These are phyloP conservation scores for Drosophila gunungcola DNA, from an alignment of 1,140 invertebrate species.

Conservation along the genomic window DNA sequence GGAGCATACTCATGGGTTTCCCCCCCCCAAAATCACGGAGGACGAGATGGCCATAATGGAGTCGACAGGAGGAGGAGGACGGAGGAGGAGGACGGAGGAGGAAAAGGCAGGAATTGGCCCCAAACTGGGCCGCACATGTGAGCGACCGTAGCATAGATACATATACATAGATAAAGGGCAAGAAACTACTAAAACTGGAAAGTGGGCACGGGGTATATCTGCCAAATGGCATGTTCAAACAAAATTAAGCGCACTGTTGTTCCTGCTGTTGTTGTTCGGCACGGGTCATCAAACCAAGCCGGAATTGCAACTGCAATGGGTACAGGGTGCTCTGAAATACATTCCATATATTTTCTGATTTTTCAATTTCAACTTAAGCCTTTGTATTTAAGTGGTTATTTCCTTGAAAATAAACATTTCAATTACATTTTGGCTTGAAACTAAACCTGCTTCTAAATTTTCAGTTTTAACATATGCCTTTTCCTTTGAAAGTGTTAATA, in stretches of 20 bases:
- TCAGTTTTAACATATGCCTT: too few relatives aligned
- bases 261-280: slow-evolving; percentile 13
- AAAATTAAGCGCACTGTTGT: slow-evolving; percentile 63
- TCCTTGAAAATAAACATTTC: too few relatives aligned
- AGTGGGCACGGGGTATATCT: neutral
- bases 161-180: slow-evolving; percentile 65
- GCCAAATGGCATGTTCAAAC: slow-evolving; percentile 63
- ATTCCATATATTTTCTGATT: too few relatives aligned
- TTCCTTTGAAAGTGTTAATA: too few relatives aligned
- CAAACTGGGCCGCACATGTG: slow-evolving; percentile 53
- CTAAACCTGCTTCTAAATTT: too few relatives aligned
- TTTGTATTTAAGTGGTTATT: too few relatives aligned
- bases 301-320: slow-evolving; percentile 41
- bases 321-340: slow-evolving; percentile 47
- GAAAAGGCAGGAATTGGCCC: neutral
- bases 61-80: slow-evolving; percentile 44
- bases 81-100: neutral
- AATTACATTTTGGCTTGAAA: too few relatives aligned
- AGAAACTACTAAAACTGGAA: slow-evolving; percentile 63
- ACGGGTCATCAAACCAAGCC: slow-evolving; percentile 75
- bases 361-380: too few relatives aligned
- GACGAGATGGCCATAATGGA: slow-evolving; percentile 54
- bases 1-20: slow-evolving; percentile 6
- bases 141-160: slow-evolving; percentile 31
- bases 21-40: slow-evolving; percentile 53